A percentile compares a stretch with the other conserved stretches of the same genome.
Conservation (phyloP, 2,888 invertebrate genomes). For the Scaeva pyrastri region DNA sequence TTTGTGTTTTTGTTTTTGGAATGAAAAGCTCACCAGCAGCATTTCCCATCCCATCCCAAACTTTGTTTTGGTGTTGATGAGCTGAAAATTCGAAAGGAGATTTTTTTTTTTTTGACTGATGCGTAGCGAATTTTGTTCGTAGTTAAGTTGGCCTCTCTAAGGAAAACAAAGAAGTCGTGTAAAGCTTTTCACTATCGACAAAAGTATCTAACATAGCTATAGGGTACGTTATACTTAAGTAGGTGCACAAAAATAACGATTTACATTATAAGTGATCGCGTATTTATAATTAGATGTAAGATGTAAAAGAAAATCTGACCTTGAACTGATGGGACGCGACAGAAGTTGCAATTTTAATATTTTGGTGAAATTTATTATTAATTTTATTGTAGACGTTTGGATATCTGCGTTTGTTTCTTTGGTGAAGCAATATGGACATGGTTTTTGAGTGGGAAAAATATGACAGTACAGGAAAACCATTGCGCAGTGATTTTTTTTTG, state of each 20-base stretch:
- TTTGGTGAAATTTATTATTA: conserved; percentile 27
- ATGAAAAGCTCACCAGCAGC: conserved; percentile 58
- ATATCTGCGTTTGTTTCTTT: background rate
- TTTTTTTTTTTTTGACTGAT: background rate
- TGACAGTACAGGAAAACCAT: no score
- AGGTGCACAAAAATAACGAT: conserved; percentile 5
- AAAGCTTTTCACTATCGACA: conserved; percentile 59
- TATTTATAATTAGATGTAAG: conserved; percentile 34
- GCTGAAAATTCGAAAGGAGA: conserved; percentile 26
- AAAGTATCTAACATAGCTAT: no score
- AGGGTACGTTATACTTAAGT: background rate
- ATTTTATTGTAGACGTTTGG: background rate
- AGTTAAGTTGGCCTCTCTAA: background rate
- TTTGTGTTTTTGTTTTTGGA: conserved; percentile 48
- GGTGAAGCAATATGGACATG: no score
- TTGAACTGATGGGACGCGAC: conserved; percentile 52
- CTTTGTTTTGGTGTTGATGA: conserved; percentile 44
- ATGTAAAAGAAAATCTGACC: conserved; percentile 56
- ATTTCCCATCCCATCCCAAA: no score
- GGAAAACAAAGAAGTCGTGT: conserved; percentile 61
- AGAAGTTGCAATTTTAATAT: conserved; percentile 20
- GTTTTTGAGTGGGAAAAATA: no score
- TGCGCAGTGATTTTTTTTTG: no score
- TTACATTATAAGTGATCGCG: background rate
- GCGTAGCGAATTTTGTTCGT: conserved; percentile 41